A percentile compares a stretch with the other conserved stretches of the same genome.
Conservation (phyloP, 2,113 vertebrate species). For the Antechinus flavipes region DNA sequence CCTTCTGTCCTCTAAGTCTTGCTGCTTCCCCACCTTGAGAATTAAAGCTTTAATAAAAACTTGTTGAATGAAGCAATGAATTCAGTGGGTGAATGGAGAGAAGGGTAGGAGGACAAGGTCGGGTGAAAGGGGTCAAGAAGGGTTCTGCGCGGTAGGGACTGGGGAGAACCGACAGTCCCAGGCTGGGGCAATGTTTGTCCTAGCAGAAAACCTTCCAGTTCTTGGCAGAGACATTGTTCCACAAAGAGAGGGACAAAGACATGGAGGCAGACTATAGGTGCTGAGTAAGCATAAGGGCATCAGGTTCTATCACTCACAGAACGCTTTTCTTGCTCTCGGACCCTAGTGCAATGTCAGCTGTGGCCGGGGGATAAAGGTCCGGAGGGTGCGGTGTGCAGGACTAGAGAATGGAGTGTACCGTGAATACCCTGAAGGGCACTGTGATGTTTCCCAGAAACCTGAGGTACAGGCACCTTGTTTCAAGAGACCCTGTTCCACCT, state of each 20-base stretch:
- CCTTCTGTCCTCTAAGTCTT: neutral
- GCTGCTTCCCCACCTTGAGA: neutral
- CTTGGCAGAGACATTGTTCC: neutral
- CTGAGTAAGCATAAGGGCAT: rapidly evolving
- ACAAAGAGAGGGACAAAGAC: neutral
- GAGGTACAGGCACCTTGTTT: slow-evolving; percentile 85
- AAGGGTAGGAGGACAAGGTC: too few relatives aligned
- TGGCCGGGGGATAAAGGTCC: slow-evolving; percentile 85
- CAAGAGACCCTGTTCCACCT: slow-evolving; percentile 88
- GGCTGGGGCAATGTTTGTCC: neutral
- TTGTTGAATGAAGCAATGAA: neutral
- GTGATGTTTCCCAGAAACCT: slow-evolving; percentile 79
- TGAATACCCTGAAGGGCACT: slow-evolving; percentile 85
- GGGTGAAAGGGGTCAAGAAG: neutral
- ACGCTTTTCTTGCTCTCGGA: neutral
- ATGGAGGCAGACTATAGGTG: neutral
- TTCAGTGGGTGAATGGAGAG: rapidly evolving
- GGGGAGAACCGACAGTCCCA: neutral
- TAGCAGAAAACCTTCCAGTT: neutral
- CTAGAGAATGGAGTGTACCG: slow-evolving; percentile 86
- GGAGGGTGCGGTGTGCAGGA: slow-evolving; percentile 86
- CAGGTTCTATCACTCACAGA: rapidly evolving
- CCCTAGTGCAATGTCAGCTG: slow-evolving; percentile 88
- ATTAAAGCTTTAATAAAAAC: neutral
- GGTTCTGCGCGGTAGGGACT: neutral